Conservation (phyloP, 2,797 vertebrate species). For the Paguma larvata region DNA sequence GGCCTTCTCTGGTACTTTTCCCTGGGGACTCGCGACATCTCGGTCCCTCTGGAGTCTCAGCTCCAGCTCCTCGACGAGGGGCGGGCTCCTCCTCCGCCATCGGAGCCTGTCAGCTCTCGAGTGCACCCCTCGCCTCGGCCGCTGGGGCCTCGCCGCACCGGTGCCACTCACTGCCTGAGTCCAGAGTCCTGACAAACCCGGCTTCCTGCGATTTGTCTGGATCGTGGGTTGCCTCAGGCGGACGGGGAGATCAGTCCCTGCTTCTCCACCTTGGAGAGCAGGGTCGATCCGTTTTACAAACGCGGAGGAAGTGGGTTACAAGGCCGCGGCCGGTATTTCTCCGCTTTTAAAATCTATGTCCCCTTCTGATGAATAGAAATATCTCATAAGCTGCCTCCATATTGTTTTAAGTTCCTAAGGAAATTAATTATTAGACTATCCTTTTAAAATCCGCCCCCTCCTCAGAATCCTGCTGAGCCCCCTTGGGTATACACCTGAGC, state of each 20-base stretch:
- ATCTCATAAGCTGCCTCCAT: not conserved
- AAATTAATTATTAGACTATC: not conserved
- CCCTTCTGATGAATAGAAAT: not conserved
- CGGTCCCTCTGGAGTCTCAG: not conserved
- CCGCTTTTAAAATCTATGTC: not conserved
- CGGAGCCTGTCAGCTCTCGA: not conserved
- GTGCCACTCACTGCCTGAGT: fast-evolving
- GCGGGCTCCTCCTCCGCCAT: not conserved
- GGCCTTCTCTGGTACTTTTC: not conserved
- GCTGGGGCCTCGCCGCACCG: not conserved
- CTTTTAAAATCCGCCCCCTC: not conserved
- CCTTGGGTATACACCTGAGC: not conserved
- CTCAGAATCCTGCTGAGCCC: not conserved
- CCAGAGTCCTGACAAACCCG: not conserved
- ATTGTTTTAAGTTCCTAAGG: not conserved
- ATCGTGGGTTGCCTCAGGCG: not conserved
- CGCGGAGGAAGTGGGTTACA: not conserved
- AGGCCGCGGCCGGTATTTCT: not conserved
- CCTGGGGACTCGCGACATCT: not conserved
- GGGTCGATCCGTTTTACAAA: not conserved
- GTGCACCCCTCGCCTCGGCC: not conserved
- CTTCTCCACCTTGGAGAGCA: not conserved
- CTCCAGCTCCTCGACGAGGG: not conserved
- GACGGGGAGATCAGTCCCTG: not conserved
- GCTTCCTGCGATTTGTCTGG: not conserved